phyloP scores from a whole-genome alignment of 2,797 vertebrate species.

The Phoeniculus purpureus region DNA sequence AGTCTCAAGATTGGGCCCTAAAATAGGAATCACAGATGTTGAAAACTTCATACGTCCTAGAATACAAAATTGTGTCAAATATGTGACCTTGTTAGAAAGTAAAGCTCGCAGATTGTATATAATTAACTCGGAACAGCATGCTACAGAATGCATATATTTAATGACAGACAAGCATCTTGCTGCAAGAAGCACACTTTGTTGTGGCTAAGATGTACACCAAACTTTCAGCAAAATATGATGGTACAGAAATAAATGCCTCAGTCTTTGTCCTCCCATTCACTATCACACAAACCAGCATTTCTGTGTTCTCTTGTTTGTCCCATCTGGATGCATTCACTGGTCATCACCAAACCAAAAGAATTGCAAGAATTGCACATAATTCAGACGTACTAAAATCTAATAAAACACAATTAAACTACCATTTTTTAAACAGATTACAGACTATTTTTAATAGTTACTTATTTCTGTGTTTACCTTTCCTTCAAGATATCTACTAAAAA shows the following conservation, averaged over 20 bases:
- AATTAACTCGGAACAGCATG: constrained; percentile 38
- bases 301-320: background rate
- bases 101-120: constrained; percentile 41
- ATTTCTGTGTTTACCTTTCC: background rate
- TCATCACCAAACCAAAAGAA: background rate
- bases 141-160: constrained; percentile 18
- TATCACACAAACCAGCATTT: background rate
- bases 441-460: background rate
- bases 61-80: constrained; percentile 48
- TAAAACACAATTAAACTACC: background rate
- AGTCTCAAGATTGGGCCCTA: constrained; percentile 37
- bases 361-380: background rate
- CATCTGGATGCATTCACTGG: background rate
- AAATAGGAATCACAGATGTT: constrained; percentile 61
- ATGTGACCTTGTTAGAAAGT: constrained; percentile 25
- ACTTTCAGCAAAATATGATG: background rate
- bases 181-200: background rate
- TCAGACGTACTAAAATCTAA: background rate
- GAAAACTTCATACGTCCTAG: constrained; percentile 44
- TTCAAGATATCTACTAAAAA: background rate
- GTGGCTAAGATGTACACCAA: background rate
- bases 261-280: background rate
- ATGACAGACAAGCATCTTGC: constrained; percentile 18
- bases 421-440: background rate
- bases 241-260: background rate